These are phyloP conservation scores for Apamea crenata DNA, from an alignment of 2,888 invertebrate species.

Conservation along the genomic window DNA sequence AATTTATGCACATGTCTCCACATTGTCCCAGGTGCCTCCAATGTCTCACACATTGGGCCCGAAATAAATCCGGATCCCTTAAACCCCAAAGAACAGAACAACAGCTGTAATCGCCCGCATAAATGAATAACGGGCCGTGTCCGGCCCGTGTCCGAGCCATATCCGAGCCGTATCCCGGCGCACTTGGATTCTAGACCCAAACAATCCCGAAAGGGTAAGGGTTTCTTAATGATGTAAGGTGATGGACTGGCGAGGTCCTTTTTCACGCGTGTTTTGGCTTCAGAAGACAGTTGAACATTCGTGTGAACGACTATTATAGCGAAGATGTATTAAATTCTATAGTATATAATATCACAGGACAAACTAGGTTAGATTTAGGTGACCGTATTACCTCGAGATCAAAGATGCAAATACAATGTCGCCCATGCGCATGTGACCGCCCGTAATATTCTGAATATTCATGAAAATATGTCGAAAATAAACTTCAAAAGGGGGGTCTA, in stretches of 20 bases:
- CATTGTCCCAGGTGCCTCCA: constrained; percentile 20
- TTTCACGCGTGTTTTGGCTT: constrained; percentile 43
- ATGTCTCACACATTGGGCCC: constrained; percentile 45
- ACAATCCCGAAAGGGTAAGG: constrained; percentile 47
- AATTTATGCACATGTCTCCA: constrained; percentile 51
- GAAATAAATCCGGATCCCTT: constrained; percentile 65
- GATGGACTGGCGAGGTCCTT: constrained; percentile 49
- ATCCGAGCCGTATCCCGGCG: constrained; percentile 29
- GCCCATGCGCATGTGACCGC: no score
- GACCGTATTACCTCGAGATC: constrained; percentile 1
- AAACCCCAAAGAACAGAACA: constrained; percentile 65
- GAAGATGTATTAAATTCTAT: neutral
- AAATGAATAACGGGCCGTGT: constrained; percentile 65
- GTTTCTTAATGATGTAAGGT: constrained; percentile 57
- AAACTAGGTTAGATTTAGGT: neutral
- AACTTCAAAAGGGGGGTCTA: no score
- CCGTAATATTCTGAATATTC: no score
- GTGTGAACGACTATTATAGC: constrained; percentile 9
- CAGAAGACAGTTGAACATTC: constrained; percentile 14
- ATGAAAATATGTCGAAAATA: no score
- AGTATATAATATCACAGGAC: neutral
- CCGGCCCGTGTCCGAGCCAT: constrained; percentile 19
- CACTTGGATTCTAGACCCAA: constrained; percentile 59
- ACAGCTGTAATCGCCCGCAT: constrained; percentile 69
- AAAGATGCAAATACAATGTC: no score